Conservation (phyloP, 2,888 invertebrate genomes). For the Cetonia aurata region DNA sequence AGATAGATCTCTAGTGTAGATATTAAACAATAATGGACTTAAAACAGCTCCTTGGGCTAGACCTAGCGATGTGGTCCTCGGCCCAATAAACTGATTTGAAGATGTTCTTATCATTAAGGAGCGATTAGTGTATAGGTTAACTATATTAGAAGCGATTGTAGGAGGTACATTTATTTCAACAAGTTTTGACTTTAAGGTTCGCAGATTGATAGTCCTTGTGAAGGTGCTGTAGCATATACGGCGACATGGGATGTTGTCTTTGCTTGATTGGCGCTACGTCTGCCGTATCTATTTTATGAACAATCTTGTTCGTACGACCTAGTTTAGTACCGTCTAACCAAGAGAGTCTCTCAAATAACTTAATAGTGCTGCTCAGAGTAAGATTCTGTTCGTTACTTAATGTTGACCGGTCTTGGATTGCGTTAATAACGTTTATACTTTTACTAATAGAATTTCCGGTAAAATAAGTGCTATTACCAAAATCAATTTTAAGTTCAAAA, state of each 20-base stretch:
- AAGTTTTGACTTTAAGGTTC: too few relatives aligned
- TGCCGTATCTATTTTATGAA: conserved; percentile 44
- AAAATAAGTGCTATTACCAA: background rate
- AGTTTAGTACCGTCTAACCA: background rate
- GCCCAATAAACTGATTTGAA: too few relatives aligned
- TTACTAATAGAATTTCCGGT: background rate
- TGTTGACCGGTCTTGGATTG: background rate
- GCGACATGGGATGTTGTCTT: conserved; percentile 49
- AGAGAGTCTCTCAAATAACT: background rate
- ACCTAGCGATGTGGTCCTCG: too few relatives aligned
- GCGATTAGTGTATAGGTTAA: too few relatives aligned
- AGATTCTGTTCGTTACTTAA: background rate
- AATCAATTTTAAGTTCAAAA: background rate
- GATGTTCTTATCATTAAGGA: too few relatives aligned
- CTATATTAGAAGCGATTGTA: too few relatives aligned
- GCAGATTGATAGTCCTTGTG: too few relatives aligned
- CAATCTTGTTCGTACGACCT: background rate
- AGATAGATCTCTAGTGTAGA: too few relatives aligned
- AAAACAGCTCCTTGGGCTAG: too few relatives aligned
- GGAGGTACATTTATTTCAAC: too few relatives aligned
- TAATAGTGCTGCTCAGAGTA: background rate
- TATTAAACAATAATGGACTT: too few relatives aligned
- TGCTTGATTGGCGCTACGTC: conserved; percentile 47
- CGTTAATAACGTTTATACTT: background rate
- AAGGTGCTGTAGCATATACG: conserved; percentile 39